Base-by-base conservation (phyloP, 2,113 vertebrate species). In the Elgaria multicarinata region DNA sequence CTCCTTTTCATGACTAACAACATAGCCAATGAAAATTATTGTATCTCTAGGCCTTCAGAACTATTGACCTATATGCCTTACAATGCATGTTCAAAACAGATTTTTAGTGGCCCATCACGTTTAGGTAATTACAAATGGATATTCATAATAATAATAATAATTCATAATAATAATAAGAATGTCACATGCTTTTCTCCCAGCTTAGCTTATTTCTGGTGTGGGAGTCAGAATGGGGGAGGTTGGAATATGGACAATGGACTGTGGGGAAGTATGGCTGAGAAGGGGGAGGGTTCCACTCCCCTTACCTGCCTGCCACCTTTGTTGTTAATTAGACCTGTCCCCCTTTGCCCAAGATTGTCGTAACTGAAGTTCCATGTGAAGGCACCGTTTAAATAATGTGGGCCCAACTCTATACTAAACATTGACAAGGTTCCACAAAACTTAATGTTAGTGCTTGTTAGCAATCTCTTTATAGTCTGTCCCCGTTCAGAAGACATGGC, bases 51-150 rank as follows among this genome's bases (percentile, higher is more conserved):
- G 88, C 53, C 24, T 88, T 20, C 31, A 6, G 18, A 85, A 55
- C 12, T 39, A 62, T 85, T 91, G 89, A 92, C 20, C 83, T 83
- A 85, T 42, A n/a, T 33, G 50, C 66, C 50, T 84, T 90, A 92
- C 86, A 75, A 92, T 69, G 33, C 83, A 83, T 46, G 87, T 76
- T 92, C 83, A 44, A 77, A 89, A 86, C 46, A 91, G 10, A 20
- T 36, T 20, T 66, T n/a, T 24, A 67, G 53, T 79, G 22, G 14
- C n/a, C n/a, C 36, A 20, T 42, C 4, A 85, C 91, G 1, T 81
- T 80, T 24, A 72, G 31, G 14, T 86, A 53, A 42, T 20, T 53
- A 20, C 22, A 55, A 39, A 50, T 69, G 28, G 39, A 67, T 67
- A 69, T 42, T 69, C 64, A 46, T 33, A 6, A n/a, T n/a, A 42